Base-by-base conservation (phyloP, 2,888 invertebrate species). In the Athalia circularis region DNA sequence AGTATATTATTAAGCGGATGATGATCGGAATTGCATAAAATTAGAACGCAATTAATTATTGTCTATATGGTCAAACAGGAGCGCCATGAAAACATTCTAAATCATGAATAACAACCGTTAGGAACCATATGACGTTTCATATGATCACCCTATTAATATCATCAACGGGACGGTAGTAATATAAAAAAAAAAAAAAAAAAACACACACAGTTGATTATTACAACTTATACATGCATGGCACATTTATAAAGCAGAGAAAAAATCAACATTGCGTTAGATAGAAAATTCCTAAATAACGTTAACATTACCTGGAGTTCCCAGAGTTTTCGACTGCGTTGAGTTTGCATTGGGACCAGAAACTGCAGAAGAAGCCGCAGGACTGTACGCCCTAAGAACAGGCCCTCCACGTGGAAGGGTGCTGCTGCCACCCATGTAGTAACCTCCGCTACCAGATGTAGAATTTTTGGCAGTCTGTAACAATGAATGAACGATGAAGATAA, bases 351-450 rank as follows among this genome's bases (percentile, higher is more conserved):
- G 86, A 9, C 88, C 89, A 2, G 85, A 83, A 9, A 87, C 85
- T 45, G 87, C 86, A 47, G 88, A 85, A 43, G 88, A 92, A 8
- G 92, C 91, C 9, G 93, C 93, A 9, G 95, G 94, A 11, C 95
- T 94, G 87, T 94, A 95, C 0, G 95, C 93, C 72, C 95, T 91
- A 65, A 95, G 90, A 80, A 94, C 91, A 4, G 94, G 92, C 0
- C 93, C 93, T 8, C 94, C 94, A 29, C 95, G 92, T 0, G 95
- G 95, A 77, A 95, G 90, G 7, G 95, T 95, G 85, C 93, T 93
- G 62, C 93, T 93, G 6, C 92, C 92, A 1, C 94, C 94, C 91
- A 95, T 94, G 90, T 95, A 95, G 88, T 95, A 95, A 4, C 85
- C 85, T 67, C 86, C 85, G 76, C 78, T 84, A 13, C 85, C 86